Percentiles rank a stretch among this genome's conserved stretches.
phyloP scores from a whole-genome alignment of 2,888 invertebrate genomes.

The Punctoribates punctum region DNA sequence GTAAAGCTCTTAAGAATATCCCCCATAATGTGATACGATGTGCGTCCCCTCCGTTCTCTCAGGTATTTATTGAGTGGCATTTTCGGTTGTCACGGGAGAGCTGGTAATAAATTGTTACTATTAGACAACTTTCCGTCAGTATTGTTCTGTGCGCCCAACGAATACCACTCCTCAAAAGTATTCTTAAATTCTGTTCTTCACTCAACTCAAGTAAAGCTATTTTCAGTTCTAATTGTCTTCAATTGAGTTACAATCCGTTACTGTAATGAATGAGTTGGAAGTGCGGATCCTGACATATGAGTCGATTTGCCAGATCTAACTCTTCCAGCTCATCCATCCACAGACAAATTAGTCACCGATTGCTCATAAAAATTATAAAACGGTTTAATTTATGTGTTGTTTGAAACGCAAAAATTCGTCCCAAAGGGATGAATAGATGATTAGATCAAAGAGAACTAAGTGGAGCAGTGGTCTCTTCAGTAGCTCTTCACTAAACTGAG shows the following conservation, averaged over 20 bases:
- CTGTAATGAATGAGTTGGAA: slow-evolving; percentile 60
- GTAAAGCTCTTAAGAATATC: slow-evolving; percentile 18
- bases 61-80: slow-evolving; percentile 27
- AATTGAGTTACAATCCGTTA: slow-evolving; percentile 1
- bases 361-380: background rate
- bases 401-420: background rate
- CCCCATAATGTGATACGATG: slow-evolving; percentile 2
- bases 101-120: background rate
- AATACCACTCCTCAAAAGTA: background rate
- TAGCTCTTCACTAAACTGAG: slow-evolving; percentile 62
- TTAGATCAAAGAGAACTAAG: slow-evolving; percentile 55
- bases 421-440: background rate
- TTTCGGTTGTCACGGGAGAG: slow-evolving; percentile 15
- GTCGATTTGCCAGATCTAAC: slow-evolving; percentile 66
- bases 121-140: background rate
- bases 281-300: slow-evolving; percentile 62
- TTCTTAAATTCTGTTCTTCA: background rate
- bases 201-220: background rate
- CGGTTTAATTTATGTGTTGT: background rate
- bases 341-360: background rate
- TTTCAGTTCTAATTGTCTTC: background rate
- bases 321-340: slow-evolving; percentile 63
- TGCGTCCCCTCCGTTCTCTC: background rate
- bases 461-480: slow-evolving; percentile 66
- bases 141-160: background rate